phyloP scores from a whole-genome alignment of 2,888 invertebrate genomes.

The Spodoptera exigua region DNA sequence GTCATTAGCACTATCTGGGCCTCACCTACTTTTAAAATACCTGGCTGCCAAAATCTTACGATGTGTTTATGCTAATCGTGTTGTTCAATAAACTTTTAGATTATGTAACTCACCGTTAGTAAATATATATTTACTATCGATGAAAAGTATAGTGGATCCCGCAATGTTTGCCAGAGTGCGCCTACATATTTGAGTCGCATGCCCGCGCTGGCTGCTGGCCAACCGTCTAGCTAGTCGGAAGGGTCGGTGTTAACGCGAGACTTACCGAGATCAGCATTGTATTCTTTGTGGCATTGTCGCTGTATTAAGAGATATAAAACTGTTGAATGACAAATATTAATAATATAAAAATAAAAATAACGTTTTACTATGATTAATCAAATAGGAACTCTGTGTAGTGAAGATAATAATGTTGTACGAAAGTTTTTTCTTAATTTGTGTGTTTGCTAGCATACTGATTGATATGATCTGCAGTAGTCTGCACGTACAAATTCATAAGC shows the following conservation, averaged over 20 bases:
- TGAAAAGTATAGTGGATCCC: constrained; percentile 56
- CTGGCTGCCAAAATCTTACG: constrained; percentile 6
- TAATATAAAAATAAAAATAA: neutral
- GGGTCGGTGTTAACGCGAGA: constrained; percentile 41
- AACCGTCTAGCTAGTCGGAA: constrained; percentile 45
- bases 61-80: constrained; percentile 32
- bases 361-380: too few relatives aligned
- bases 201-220: constrained; percentile 52
- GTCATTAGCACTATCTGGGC: neutral
- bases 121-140: constrained; percentile 68
- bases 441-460: too few relatives aligned
- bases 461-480: too few relatives aligned
- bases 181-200: constrained; percentile 53
- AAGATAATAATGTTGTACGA: too few relatives aligned
- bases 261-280: constrained; percentile 24
- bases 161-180: constrained; percentile 63
- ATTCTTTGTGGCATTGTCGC: constrained; percentile 29
- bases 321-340: constrained; percentile 2
- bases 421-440: too few relatives aligned
- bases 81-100: constrained; percentile 52
- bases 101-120: constrained; percentile 54
- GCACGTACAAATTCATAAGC: neutral
- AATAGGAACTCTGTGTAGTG: too few relatives aligned
- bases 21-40: neutral
- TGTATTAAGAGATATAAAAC: constrained; percentile 6